These are phyloP conservation scores for Oreotrochilus melanogaster DNA, from an alignment of 2,113 vertebrate genomes.

Conservation along the genomic window DNA sequence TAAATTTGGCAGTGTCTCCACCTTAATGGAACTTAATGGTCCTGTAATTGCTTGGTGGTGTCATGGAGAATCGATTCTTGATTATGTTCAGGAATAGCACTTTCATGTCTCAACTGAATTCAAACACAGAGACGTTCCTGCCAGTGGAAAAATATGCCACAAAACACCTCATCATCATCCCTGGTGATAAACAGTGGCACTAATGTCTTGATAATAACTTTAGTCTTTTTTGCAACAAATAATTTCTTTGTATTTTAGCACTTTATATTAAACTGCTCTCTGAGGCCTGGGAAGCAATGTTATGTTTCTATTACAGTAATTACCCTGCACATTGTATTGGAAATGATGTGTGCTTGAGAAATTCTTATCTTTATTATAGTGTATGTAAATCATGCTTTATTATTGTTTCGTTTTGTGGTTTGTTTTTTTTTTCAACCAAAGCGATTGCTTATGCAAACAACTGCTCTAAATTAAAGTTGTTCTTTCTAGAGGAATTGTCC, in stretches of 20 bases:
- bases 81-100: slow-evolving; percentile 61
- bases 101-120: slow-evolving; percentile 23
- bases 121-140: slow-evolving; percentile 3
- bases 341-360: neutral
- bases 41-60: slow-evolving; percentile 57
- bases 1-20: slow-evolving; percentile 67
- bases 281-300: neutral
- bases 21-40: slow-evolving; percentile 70
- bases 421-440: neutral
- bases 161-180: slow-evolving; percentile 5
- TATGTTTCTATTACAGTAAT: neutral
- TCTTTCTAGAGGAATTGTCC: neutral
- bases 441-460: neutral
- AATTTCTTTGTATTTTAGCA: slow-evolving; percentile 5
- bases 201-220: slow-evolving; percentile 13
- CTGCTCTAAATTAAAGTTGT: neutral
- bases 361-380: neutral
- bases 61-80: slow-evolving; percentile 51
- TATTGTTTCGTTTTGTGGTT: neutral
- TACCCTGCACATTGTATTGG: neutral
- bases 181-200: slow-evolving; percentile 20
- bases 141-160: neutral
- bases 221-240: neutral
- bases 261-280: slow-evolving; percentile 22
- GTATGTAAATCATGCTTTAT: neutral